Evolutionary conservation across 2,113 vertebrate genomes (phyloP).

Genomic region (Tyrannus savana): DNA sequence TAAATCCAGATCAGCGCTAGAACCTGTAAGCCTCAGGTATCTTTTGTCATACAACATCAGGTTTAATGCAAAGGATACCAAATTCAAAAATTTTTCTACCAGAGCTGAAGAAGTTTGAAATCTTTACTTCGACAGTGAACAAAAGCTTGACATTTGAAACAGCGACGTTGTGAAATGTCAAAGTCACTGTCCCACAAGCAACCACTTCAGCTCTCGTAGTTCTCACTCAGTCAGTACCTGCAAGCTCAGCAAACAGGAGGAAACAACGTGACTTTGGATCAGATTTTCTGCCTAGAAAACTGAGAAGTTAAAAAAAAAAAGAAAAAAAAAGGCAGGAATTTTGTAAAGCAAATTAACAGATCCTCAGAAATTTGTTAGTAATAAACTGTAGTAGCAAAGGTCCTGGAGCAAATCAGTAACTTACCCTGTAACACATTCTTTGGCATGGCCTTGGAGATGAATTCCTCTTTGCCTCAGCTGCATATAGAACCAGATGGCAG

Average conservation of each 20-base stretch:
- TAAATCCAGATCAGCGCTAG: background rate
- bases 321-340: background rate
- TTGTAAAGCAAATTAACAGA: background rate
- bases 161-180: background rate
- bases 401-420: background rate
- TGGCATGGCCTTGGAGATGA: background rate
- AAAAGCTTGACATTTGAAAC: background rate
- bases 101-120: background rate
- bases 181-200: background rate
- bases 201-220: background rate
- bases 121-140: background rate
- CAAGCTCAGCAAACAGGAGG: background rate
- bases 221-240: background rate
- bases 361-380: background rate
- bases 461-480: background rate
- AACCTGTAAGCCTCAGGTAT: background rate
- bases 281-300: background rate
- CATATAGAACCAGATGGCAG: background rate
- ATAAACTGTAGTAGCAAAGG: background rate
- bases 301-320: background rate
- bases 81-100: background rate
- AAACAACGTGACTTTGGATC: background rate
- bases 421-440: background rate
- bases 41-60: background rate
- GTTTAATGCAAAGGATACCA: background rate